These are phyloP conservation scores for Sitta carolinensis DNA, from an alignment of 2,797 vertebrate genomes.

Conservation along the genomic window DNA sequence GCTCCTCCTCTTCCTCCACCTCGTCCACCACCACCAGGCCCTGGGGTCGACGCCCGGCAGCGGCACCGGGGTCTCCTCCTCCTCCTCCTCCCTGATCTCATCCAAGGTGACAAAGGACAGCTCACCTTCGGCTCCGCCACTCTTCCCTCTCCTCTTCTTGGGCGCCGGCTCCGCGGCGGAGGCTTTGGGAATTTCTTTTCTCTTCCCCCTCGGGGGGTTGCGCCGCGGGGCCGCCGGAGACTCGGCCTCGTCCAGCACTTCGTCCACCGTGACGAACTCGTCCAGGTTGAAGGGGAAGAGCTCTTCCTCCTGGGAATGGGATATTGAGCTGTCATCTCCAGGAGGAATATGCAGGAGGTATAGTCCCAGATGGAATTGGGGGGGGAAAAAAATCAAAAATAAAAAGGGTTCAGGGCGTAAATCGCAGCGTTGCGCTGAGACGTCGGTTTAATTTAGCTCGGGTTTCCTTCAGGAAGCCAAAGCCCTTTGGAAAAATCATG, in stretches of 20 bases:
- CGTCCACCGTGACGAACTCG: slow-evolving; percentile 92
- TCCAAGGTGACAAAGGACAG: slow-evolving; percentile 85
- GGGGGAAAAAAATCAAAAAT: accelerated
- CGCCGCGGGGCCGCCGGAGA: slow-evolving; percentile 26
- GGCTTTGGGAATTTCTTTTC: slow-evolving; percentile 60
- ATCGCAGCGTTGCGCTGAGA: accelerated
- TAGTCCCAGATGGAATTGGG: accelerated
- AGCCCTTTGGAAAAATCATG: background rate
- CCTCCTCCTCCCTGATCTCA: slow-evolving; percentile 84
- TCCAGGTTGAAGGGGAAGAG: slow-evolving; percentile 82
- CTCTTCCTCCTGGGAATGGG: slow-evolving; percentile 56
- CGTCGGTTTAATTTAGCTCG: background rate
- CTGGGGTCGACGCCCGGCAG: slow-evolving; percentile 52
- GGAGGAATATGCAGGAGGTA: too few relatives aligned
- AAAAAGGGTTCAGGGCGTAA: accelerated
- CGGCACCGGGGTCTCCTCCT: slow-evolving; percentile 73
- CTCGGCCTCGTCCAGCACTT: slow-evolving; percentile 80
- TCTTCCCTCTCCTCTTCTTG: slow-evolving; percentile 70
- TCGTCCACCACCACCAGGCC: slow-evolving; percentile 87
- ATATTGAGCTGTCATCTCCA: accelerated
- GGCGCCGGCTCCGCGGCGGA: background rate
- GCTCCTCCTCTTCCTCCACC: slow-evolving; percentile 81
- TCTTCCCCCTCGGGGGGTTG: slow-evolving; percentile 63
- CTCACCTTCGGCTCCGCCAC: slow-evolving; percentile 13
- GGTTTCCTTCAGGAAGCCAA: accelerated